Evolutionary conservation across 2,113 vertebrate genomes (phyloP), one percentile per base, ranked within the genome.

Genomic region (Ammodytes dubius): DNA sequence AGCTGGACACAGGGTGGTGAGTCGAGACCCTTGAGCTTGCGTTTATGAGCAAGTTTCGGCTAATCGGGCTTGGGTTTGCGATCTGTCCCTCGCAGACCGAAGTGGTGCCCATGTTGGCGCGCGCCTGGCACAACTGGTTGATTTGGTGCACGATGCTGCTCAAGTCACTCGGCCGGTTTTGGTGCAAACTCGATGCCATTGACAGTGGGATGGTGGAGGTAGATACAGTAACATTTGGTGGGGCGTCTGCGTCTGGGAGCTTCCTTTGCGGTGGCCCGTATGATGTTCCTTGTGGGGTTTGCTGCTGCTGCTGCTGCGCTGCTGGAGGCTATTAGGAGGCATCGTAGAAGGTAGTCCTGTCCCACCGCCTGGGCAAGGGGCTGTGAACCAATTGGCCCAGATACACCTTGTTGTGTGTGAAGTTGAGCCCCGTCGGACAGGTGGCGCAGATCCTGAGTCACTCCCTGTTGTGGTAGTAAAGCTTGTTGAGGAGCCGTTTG

Each of bases 151-250:
- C 97, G 37, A 99, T 99, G 95, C 96, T 97, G 96, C 96, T 99
- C 92, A 99, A 95, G 96, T 99, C 97, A 68, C 96, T 91, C 40
- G 96, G 96, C 92, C 97, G 95, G 93, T 95, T 97, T 94, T 98
- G 98, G 89, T 99, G 97, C 95, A 98, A 94, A 73, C 96, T 96
- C 92, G 96, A 95, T 74, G 97, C 98, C 98, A 99, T 98, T 73
- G 98, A 99, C 87, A 99, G 98, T 87, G 98, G 98, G 91, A 99
- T 99, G 95, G 98, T 99, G 96, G 98, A 99, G 98, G 98, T 99
- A 98, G 98, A 99, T 95, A 99, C 98, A 88, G 98, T 99, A 94
- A 99, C 97, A 94, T 99, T 99, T 89, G 98, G 98, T 85, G 98
- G 98, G 56, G 97, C 98, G 14, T 99, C 98, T 63, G 97, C 97